A percentile compares a stretch with the other conserved stretches of the same genome.
These are phyloP conservation scores for Callorhinus ursinus DNA, from an alignment of 2,113 vertebrate genomes.

Conservation along the genomic window DNA sequence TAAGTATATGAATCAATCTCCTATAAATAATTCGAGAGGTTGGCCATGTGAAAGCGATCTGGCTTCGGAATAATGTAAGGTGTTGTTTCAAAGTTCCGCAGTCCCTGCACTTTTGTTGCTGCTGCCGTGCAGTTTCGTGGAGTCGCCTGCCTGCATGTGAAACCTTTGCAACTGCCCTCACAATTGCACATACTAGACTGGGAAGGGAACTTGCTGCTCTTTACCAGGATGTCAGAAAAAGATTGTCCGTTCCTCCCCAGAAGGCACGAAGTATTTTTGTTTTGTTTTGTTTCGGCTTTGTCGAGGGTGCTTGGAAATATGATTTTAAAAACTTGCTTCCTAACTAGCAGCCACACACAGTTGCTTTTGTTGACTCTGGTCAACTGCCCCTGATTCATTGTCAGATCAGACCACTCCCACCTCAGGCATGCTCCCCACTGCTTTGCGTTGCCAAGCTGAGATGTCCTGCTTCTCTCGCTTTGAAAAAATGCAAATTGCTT, in stretches of 20 bases:
- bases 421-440: neutral
- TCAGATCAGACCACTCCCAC: neutral
- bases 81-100: conserved; percentile 73
- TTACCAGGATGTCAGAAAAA: conserved; percentile 1
- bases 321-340: conserved; percentile 53
- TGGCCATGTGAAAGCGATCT: conserved; percentile 71
- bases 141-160: neutral
- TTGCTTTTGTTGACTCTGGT: conserved; percentile 28
- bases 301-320: conserved; percentile 38
- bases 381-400: neutral
- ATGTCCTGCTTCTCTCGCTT: neutral
- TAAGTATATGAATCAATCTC: conserved; percentile 87
- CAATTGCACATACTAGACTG: neutral
- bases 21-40: conserved; percentile 87
- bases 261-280: neutral
- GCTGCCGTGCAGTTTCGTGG: conserved; percentile 49
- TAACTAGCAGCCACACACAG: conserved; percentile 2
- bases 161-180: neutral
- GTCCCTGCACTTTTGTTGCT: conserved; percentile 73
- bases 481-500: neutral
- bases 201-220: neutral
- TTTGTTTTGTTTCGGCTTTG: neutral
- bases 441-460: neutral
- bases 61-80: conserved; percentile 78
- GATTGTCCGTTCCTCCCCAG: neutral